These are phyloP conservation scores for Limonius californicus DNA, from an alignment of 1,140 invertebrate genomes.

Conservation along the genomic window DNA sequence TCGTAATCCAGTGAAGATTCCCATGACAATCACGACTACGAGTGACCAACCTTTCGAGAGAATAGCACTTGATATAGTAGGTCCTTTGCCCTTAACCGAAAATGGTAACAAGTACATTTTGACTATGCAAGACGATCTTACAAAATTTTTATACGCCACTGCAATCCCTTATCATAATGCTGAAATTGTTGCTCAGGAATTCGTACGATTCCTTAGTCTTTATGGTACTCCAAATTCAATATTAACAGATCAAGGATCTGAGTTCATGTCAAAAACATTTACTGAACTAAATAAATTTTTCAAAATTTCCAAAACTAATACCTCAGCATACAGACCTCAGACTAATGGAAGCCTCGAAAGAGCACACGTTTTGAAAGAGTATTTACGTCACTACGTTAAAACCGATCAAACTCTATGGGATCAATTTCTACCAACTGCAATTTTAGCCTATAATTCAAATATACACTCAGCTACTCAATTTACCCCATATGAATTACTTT, in stretches of 20 bases:
- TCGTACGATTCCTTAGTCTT: slow-evolving; percentile 33
- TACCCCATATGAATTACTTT: slow-evolving; percentile 47
- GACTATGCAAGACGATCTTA: slow-evolving; percentile 37
- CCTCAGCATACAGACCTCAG: slow-evolving; percentile 16
- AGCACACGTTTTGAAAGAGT: slow-evolving; percentile 40
- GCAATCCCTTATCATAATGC: slow-evolving; percentile 32
- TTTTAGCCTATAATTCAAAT: slow-evolving; percentile 46
- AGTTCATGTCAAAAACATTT: slow-evolving; percentile 27
- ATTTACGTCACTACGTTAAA: slow-evolving; percentile 39
- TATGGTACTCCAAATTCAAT: slow-evolving; percentile 36
- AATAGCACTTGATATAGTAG: slow-evolving; percentile 36
- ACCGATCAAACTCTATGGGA: slow-evolving; percentile 37
- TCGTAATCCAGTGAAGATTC: slow-evolving; percentile 35
- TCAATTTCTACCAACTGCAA: slow-evolving; percentile 38
- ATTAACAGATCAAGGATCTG: slow-evolving; percentile 38
- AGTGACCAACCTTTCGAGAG: slow-evolving; percentile 39
- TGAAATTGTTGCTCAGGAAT: slow-evolving; percentile 29
- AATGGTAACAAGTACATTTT: slow-evolving; percentile 37
- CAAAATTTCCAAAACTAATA: slow-evolving; percentile 24
- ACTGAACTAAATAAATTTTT: not conserved
- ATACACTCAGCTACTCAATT: slow-evolving; percentile 43
- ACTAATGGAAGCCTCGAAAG: slow-evolving; percentile 42
- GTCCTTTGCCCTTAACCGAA: slow-evolving; percentile 28
- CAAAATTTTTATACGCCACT: slow-evolving; percentile 31
- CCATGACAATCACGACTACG: slow-evolving; percentile 41